phyloP scores from a whole-genome alignment of 2,797 vertebrate genomes.

The Sphenodon punctatus region DNA sequence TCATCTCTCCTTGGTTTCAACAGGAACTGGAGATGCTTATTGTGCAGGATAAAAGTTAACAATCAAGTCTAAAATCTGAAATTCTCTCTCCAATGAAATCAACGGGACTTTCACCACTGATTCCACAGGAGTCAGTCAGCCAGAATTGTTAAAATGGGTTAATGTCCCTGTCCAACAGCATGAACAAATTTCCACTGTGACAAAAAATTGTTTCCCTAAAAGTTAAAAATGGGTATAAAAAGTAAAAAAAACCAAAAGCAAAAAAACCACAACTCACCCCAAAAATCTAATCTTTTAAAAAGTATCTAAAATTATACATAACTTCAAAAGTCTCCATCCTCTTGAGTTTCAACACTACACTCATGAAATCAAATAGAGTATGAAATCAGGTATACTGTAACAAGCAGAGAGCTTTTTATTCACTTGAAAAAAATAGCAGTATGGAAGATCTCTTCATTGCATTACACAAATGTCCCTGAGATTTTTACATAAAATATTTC shows the following conservation, averaged over 20 bases:
- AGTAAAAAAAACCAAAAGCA: constrained; percentile 9
- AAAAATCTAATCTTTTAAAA: background rate
- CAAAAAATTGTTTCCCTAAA: constrained; percentile 41
- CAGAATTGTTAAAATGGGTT: constrained; percentile 7
- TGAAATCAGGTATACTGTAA: constrained; percentile 46
- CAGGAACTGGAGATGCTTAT: background rate
- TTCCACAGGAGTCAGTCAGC: background rate
- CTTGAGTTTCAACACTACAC: constrained; percentile 37
- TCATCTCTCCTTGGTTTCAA: background rate
- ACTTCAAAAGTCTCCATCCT: constrained; percentile 6
- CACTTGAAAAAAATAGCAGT: constrained; percentile 52
- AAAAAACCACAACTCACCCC: no score
- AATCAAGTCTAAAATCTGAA: no score
- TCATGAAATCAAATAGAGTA: constrained; percentile 42
- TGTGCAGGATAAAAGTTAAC: background rate
- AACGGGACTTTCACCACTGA: background rate
- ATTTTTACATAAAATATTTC: constrained; percentile 64
- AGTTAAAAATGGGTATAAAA: constrained; percentile 17
- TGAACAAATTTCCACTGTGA: constrained; percentile 4
- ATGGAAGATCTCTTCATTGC: constrained; percentile 69
- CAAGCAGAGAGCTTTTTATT: constrained; percentile 54
- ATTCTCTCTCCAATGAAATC: background rate
- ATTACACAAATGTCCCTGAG: constrained; percentile 70
- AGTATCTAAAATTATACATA: background rate
- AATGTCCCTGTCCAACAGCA: background rate